phyloP scores from a whole-genome alignment of 2,888 invertebrate species.

The Iphiclides podalirius region DNA sequence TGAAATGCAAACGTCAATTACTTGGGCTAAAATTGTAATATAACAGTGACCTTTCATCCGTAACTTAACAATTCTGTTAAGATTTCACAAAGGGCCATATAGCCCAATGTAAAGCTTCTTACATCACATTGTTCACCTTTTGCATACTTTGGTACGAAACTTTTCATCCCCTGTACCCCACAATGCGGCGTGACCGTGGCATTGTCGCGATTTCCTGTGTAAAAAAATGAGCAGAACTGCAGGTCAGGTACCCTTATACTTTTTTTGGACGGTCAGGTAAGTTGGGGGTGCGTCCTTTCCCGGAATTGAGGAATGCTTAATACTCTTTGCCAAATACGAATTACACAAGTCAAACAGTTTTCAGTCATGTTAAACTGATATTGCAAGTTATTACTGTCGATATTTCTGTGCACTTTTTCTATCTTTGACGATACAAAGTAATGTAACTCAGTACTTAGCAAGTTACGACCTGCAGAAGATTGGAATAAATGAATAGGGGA shows the following conservation, averaged over 20 bases:
- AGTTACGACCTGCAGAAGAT: slow-evolving; percentile 29
- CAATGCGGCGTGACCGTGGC: slow-evolving; percentile 48
- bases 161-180: slow-evolving; percentile 36
- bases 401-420: slow-evolving; percentile 23
- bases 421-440: slow-evolving; percentile 6
- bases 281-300: slow-evolving; percentile 47
- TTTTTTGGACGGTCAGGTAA: slow-evolving; percentile 54
- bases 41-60: slow-evolving; percentile 16
- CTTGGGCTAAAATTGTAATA: background rate
- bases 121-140: slow-evolving; percentile 19
- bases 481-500: background rate
- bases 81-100: slow-evolving; percentile 20
- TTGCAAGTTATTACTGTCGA: slow-evolving; percentile 35
- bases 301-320: slow-evolving; percentile 40
- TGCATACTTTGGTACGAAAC: slow-evolving; percentile 26
- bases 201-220: slow-evolving; percentile 70
- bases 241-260: slow-evolving; percentile 58
- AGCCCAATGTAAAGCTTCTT: slow-evolving; percentile 2
- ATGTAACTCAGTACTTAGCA: slow-evolving; percentile 27
- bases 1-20: background rate
- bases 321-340: slow-evolving; percentile 38
- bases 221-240: slow-evolving; percentile 46
- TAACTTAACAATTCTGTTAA: slow-evolving; percentile 3
- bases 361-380: slow-evolving; percentile 20
- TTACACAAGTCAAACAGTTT: slow-evolving; percentile 13